Percentiles rank a stretch among this genome's conserved stretches.
Conservation (phyloP, 2,888 invertebrate genomes). For the Sipha maydis region DNA sequence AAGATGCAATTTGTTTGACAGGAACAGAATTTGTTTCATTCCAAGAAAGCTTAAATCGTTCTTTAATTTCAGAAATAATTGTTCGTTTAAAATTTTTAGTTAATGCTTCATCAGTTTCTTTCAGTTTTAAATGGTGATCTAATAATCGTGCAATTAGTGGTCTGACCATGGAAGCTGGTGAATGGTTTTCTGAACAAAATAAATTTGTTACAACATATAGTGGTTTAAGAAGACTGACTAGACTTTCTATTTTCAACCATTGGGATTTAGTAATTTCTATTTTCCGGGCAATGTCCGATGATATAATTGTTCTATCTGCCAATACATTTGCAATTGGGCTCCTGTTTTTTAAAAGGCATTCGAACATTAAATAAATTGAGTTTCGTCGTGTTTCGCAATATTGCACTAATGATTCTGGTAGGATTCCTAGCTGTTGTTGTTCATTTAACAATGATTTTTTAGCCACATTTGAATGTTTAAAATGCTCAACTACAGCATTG, state of each 20-base stretch:
- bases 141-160: background rate
- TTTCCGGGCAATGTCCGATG: background rate
- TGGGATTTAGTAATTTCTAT: background rate
- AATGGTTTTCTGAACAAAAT: conserved; percentile 13
- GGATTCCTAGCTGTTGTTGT: conserved; percentile 8
- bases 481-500: background rate
- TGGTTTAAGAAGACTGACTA: conserved; percentile 3
- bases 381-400: conserved; percentile 1
- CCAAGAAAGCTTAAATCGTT: background rate
- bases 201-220: background rate
- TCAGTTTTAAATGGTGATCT: background rate
- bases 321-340: background rate
- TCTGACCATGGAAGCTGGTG: conserved; percentile 5
- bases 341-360: background rate
- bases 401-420: background rate
- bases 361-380: conserved; percentile 14
- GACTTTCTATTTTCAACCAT: background rate
- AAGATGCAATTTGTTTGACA: conserved; percentile 12
- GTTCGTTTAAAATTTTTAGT: background rate
- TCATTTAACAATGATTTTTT: background rate
- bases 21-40: conserved; percentile 4
- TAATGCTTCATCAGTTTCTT: background rate
- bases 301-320: background rate
- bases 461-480: conserved; percentile 2
- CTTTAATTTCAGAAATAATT: background rate